Evolutionary conservation across 2,888 invertebrate genomes (phyloP).

Genomic region (Dynastes maya): DNA sequence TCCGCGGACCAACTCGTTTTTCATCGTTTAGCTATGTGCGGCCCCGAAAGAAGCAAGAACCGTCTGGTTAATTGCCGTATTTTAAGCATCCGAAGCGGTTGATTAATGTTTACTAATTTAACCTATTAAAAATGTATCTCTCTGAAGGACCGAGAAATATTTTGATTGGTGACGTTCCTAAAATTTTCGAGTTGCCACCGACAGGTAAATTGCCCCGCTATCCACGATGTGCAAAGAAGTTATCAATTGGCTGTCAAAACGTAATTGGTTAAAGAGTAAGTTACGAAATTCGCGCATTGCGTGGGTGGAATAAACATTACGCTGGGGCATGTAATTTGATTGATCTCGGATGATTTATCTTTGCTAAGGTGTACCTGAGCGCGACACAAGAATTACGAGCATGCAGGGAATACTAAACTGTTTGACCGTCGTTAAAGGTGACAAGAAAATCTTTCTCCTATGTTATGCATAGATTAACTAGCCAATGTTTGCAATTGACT

Average conservation of each 20-base stretch:
- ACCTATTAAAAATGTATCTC: slow-evolving; percentile 51
- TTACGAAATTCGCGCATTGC: slow-evolving; percentile 56
- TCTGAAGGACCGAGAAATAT: slow-evolving; percentile 45
- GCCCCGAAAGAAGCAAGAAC: slow-evolving; percentile 32
- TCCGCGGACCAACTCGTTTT: slow-evolving; percentile 28
- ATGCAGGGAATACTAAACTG: slow-evolving; percentile 1
- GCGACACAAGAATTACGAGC: slow-evolving; percentile 29
- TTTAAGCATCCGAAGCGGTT: slow-evolving; percentile 45
- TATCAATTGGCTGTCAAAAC: slow-evolving; percentile 66
- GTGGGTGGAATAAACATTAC: slow-evolving; percentile 58
- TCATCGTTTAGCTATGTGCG: slow-evolving; percentile 23
- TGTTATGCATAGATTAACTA: too few species aligned
- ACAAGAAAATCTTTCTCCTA: neutral
- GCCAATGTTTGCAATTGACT: too few species aligned
- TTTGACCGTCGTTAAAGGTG: slow-evolving; percentile 14
- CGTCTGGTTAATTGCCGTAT: slow-evolving; percentile 39
- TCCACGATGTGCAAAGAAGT: slow-evolving; percentile 63
- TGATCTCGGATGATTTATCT: slow-evolving; percentile 57
- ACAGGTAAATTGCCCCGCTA: slow-evolving; percentile 62
- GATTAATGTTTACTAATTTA: slow-evolving; percentile 51
- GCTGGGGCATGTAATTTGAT: slow-evolving; percentile 58
- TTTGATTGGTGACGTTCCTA: slow-evolving; percentile 56
- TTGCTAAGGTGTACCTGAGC: slow-evolving; percentile 8
- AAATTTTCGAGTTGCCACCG: slow-evolving; percentile 57
- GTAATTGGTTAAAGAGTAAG: slow-evolving; percentile 63